Evolutionary conservation across 2,888 invertebrate genomes (phyloP), one percentile per base, ranked within the genome.

Genomic region (Mesorhabditis belari): DNA sequence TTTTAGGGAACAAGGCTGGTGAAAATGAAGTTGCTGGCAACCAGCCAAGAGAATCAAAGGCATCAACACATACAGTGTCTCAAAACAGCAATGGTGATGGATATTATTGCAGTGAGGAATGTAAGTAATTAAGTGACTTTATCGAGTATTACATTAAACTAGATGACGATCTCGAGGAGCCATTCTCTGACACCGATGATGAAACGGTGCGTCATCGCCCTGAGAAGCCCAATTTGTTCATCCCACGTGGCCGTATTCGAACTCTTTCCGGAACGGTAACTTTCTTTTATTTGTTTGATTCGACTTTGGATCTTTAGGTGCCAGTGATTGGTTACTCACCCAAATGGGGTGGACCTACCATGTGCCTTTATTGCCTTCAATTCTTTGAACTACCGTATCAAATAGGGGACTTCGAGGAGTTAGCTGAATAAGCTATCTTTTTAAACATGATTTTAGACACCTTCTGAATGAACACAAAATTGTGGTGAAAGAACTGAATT

Each of bases 331-430:
- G 77, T 21, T 79, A 71, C 66, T 67, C 73, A 2, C 80, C 80
- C 25, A 73, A 75, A 28, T 80, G 77, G 77, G 80, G 80, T 27
- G 80, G 80, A 2, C 80, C 80, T 4, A 80, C 81, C 3, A 80
- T 80, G 80, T 80, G 80, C 61, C 62, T 80, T 28, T 71, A 67
- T 56, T 80, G 80, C 58, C 64, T 81, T 58, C 74, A 80, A 60
- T 80, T 80, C 64, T 80, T 80, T 69, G 78, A 80, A 58, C 70
- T 80, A 49, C 80, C 80, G 23, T 74, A 76, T 49, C 66, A 77
- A 60, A 65, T 77, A 5, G 58, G 64, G 4, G 60, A 71, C 19
- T 80, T 78, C 66, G 64, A 70, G 3, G 73, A 74, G 61, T n/a
- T n/a, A n/a, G n/a, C n/a, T n/a, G n/a, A n/a, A n/a, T n/a, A n/a